phyloP scores from a whole-genome alignment of 2,797 vertebrate species.

The Falco berigora region DNA sequence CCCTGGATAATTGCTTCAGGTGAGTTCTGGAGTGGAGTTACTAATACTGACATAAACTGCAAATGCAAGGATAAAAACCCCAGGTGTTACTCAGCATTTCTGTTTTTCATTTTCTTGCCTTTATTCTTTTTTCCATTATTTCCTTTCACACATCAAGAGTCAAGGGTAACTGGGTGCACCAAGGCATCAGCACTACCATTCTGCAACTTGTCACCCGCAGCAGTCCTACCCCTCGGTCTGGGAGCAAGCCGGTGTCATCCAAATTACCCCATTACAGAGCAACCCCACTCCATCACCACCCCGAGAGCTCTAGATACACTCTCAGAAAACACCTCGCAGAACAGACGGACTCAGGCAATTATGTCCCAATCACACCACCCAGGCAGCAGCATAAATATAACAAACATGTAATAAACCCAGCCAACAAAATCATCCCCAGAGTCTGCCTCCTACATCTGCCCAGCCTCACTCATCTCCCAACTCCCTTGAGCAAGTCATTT shows the following conservation, averaged over 20 bases:
- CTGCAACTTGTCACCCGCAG: not conserved
- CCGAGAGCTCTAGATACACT: accelerated
- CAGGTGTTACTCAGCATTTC: not conserved
- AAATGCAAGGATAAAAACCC: not conserved
- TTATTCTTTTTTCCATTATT: not conserved
- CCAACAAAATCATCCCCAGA: constrained; percentile 8
- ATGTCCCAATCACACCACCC: not conserved
- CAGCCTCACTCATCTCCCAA: not conserved
- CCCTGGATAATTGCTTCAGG: not conserved
- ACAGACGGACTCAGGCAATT: not conserved
- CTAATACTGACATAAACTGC: not conserved
- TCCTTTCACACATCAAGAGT: not conserved
- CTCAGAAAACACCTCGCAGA: not conserved
- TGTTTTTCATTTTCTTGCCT: not conserved
- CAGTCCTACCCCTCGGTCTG: not conserved
- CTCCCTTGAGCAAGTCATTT: not conserved
- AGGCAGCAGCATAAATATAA: not conserved
- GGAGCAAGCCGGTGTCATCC: not conserved
- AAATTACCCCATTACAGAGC: accelerated
- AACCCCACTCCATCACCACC: not conserved
- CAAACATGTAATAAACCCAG: not conserved
- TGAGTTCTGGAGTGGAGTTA: not conserved
- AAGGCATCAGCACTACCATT: not conserved
- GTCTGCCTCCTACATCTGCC: not conserved
- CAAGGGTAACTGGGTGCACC: not conserved